These are phyloP conservation scores for Drosophila atripex DNA, from an alignment of 2,888 invertebrate species.

Conservation along the genomic window DNA sequence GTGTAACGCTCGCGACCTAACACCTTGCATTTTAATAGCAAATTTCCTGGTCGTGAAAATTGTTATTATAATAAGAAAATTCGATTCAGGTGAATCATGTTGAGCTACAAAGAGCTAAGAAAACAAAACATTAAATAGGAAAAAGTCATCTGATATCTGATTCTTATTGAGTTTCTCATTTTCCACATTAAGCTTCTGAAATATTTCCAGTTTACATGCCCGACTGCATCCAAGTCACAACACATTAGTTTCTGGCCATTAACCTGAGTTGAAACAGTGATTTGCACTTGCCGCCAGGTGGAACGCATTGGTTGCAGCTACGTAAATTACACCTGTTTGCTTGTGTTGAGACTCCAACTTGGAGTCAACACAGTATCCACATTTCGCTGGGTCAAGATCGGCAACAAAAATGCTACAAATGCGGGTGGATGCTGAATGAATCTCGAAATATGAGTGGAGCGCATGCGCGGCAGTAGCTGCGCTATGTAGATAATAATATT, in stretches of 20 bases:
- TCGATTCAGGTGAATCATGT: background rate
- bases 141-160: background rate
- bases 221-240: background rate
- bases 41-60: background rate
- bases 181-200: background rate
- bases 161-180: background rate
- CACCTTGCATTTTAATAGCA: slow-evolving; percentile 1
- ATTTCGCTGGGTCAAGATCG: slow-evolving; percentile 72
- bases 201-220: background rate
- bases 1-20: slow-evolving; percentile 25
- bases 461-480: slow-evolving; percentile 15
- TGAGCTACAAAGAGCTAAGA: too few relatives aligned
- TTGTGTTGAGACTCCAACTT: background rate
- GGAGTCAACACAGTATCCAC: slow-evolving; percentile 54
- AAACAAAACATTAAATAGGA: too few relatives aligned
- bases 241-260: slow-evolving; percentile 16
- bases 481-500: background rate
- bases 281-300: slow-evolving; percentile 13
- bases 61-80: background rate
- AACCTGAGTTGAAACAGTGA: slow-evolving; percentile 2
- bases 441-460: slow-evolving; percentile 14
- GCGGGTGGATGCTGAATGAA: slow-evolving; percentile 34
- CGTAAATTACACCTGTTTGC: slow-evolving; percentile 12
- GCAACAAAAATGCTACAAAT: slow-evolving; percentile 44
- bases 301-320: slow-evolving; percentile 12